Conservation (phyloP, 1,140 invertebrate species). For the Neelides sp. region DNA sequence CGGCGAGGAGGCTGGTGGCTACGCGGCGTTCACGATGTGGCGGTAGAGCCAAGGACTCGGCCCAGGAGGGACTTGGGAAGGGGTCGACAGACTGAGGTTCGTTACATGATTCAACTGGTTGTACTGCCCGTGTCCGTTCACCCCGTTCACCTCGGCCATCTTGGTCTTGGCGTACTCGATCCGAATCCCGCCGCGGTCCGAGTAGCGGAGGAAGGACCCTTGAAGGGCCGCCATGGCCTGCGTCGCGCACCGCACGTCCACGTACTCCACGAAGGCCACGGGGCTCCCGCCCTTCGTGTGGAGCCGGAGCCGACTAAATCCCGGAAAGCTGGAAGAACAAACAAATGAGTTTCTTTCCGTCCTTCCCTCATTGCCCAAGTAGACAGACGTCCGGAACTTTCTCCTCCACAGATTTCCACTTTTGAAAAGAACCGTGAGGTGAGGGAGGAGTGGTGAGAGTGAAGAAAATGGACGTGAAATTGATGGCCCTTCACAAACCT, state of each 20-base stretch:
- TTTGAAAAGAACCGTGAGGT: too few species aligned
- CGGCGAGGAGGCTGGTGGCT: conserved; percentile 5
- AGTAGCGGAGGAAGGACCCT: conserved; percentile 84
- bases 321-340: conserved; percentile 65
- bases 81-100: conserved; percentile 26
- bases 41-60: conserved; percentile 20
- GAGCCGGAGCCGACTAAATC: conserved; percentile 92
- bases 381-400: too few species aligned
- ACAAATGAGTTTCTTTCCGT: background rate
- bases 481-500: too few species aligned
- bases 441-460: too few species aligned
- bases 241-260: conserved; percentile 75
- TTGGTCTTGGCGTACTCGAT: conserved; percentile 97
- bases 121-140: conserved; percentile 25
- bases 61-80: conserved; percentile 16
- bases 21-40: conserved; percentile 29
- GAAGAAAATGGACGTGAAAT: too few species aligned
- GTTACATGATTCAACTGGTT: conserved; percentile 30
- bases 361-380: too few species aligned
- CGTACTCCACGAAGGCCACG: conserved; percentile 94
- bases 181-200: conserved; percentile 85
- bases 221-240: conserved; percentile 82
- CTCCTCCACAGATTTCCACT: too few species aligned
- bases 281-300: conserved; percentile 83
- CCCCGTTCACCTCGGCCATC: conserved; percentile 62